Conservation (phyloP, 1,140 invertebrate species). For the Bombus cullumanus region DNA sequence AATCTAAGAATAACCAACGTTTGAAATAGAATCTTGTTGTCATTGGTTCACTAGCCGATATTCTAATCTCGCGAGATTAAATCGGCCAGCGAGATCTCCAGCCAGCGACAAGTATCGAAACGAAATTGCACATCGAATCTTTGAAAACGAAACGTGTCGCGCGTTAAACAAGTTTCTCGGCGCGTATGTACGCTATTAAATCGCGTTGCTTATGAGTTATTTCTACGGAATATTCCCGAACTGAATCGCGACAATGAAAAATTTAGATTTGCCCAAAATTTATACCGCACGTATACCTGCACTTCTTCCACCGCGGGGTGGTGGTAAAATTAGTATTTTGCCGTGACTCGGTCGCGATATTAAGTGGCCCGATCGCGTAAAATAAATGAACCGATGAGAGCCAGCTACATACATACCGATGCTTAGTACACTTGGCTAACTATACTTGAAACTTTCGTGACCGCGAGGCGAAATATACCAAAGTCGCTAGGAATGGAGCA, state of each 20-base stretch:
- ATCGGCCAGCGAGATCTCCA: constrained; percentile 16
- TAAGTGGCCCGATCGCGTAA: constrained; percentile 32
- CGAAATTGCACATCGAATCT: too few relatives aligned
- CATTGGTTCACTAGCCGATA: constrained; percentile 64
- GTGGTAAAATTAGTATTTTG: constrained; percentile 39
- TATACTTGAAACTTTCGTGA: constrained; percentile 56
- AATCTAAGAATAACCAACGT: constrained; percentile 65
- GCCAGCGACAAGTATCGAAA: background rate
- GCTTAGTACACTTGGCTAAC: constrained; percentile 31
- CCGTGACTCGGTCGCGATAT: constrained; percentile 16
- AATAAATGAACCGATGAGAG: constrained; percentile 60
- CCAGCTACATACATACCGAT: constrained; percentile 37
- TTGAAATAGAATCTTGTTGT: constrained; percentile 69
- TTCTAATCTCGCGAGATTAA: constrained; percentile 52
- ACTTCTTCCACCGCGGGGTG: too few relatives aligned
- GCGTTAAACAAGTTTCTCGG: background rate
- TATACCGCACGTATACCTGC: background rate
- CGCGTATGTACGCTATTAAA: background rate
- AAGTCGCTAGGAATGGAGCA: constrained; percentile 60
- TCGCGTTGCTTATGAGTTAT: background rate
- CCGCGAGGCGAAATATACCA: constrained; percentile 58
- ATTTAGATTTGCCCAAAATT: constrained; percentile 26
- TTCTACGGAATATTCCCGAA: background rate
- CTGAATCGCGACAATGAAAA: constrained; percentile 19
- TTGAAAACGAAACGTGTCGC: background rate